Evolutionary conservation across 2,113 vertebrate species (phyloP), one percentile per base, ranked within the genome.

Genomic region (Gobius niger): DNA sequence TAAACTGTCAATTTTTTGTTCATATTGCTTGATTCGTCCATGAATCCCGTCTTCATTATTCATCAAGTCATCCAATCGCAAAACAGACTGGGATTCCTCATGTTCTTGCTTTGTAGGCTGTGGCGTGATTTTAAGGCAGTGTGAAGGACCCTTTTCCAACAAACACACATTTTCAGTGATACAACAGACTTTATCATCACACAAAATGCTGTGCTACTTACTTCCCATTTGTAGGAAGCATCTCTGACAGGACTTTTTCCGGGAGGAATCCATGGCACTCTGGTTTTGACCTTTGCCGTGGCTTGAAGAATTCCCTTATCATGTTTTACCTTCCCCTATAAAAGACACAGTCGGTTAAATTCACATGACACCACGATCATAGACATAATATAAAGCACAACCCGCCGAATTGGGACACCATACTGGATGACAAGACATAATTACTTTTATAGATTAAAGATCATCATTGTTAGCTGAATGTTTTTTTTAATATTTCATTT

Each of bases 171-270:
- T 12, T 18, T 74, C 0, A 74, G 41, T 54, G 19, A 14, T 6
- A 60, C 41, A 60, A 41, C 9, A 60, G 9, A 7, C 42, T 44
- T 14, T 16, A n/a, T 14, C 4, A 0, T 53, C 9, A 60, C n/a
- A 53, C 4, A 13, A 2, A 16, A 54, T 49, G 15, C 15, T 49
- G 13, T 42, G 15, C 3, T 19, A 7, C 4, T 19, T 40, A 98
- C 97, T 96, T 98, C 95, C 95, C 95, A 95, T 65, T 94, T 96
- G 89, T 85, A 94, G n/a, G 86, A 82, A 51, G 90, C 59, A 1
- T 94, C 92, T 66, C 91, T 89, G 52, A 82, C 15, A 19, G 94
- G 91, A 68, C 89, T 78, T 80, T 94, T 98, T 84, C 96, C 95
- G 44, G 95, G 94, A 15, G 95, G 96, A 44, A 95, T 87, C 96